Conservation (phyloP, 2,113 vertebrate genomes). For the Bungarus multicinctus region DNA sequence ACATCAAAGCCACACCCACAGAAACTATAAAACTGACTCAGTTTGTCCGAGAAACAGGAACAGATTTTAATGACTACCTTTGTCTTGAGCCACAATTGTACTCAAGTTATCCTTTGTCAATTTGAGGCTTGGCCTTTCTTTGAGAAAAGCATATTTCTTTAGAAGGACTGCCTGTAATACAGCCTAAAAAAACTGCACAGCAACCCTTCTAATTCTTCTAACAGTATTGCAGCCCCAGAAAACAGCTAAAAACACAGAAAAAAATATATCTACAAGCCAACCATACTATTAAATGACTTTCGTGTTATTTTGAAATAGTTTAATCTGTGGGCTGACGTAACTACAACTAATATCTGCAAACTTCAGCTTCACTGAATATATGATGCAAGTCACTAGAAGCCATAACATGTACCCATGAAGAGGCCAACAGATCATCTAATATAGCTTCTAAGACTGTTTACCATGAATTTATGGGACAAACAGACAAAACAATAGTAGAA, state of each 20-base stretch:
- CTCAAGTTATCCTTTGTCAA: background rate
- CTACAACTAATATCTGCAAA: background rate
- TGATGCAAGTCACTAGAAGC: background rate
- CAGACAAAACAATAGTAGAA: background rate
- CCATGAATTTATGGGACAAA: background rate
- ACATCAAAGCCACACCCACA: background rate
- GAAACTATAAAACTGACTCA: conserved; percentile 13
- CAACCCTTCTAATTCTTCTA: background rate
- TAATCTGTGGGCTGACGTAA: background rate
- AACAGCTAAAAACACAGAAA: background rate
- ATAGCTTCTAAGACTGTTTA: background rate
- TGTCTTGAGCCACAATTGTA: background rate
- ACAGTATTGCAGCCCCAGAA: background rate
- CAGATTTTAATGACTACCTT: conserved; percentile 11
- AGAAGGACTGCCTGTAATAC: background rate
- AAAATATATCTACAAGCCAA: background rate
- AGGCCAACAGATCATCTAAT: background rate
- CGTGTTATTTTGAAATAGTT: background rate
- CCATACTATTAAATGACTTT: background rate
- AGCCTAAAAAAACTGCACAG: background rate
- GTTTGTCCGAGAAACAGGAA: background rate
- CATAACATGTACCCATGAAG: background rate
- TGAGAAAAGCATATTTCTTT: background rate
- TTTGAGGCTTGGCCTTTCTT: background rate
- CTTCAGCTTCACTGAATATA: background rate